These are phyloP conservation scores for Carettochelys insculpta DNA, from an alignment of 2,113 vertebrate genomes.

Conservation along the genomic window DNA sequence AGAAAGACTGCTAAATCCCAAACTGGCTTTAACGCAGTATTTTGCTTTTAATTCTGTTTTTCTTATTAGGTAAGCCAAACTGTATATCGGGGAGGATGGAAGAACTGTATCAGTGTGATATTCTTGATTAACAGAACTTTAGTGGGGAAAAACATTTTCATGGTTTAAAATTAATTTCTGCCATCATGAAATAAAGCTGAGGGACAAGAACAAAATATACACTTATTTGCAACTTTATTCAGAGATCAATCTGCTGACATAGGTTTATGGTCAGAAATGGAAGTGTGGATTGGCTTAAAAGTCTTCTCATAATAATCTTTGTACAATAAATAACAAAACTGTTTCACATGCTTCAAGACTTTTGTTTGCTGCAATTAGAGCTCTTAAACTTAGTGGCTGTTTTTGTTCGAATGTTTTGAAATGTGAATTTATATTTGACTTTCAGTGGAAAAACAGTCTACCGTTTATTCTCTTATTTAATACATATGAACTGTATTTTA, in stretches of 20 bases:
- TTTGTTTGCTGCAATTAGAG: not conserved
- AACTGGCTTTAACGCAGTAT: not conserved
- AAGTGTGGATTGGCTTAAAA: not conserved
- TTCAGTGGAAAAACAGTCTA: not conserved
- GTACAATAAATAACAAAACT: no score
- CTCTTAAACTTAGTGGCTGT: not conserved
- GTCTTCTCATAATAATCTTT: not conserved
- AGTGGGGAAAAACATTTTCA: accelerated
- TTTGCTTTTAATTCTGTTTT: not conserved
- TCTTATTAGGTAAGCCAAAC: not conserved
- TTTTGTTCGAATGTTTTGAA: not conserved
- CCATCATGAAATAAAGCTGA: not conserved
- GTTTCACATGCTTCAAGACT: not conserved
- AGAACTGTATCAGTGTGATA: not conserved
- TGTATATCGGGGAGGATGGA: not conserved
- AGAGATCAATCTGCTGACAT: not conserved
- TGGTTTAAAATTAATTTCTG: not conserved
- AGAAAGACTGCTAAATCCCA: not conserved
- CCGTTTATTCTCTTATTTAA: not conserved
- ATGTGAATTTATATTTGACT: not conserved
- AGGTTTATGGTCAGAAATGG: not conserved
- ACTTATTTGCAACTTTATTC: not conserved
- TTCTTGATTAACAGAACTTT: not conserved
- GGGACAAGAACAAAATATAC: not conserved
- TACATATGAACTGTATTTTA: not conserved